A percentile compares a stretch with the other conserved stretches of the same genome.
phyloP scores from a whole-genome alignment of 2,113 vertebrate species.

The Tamias sibiricus region DNA sequence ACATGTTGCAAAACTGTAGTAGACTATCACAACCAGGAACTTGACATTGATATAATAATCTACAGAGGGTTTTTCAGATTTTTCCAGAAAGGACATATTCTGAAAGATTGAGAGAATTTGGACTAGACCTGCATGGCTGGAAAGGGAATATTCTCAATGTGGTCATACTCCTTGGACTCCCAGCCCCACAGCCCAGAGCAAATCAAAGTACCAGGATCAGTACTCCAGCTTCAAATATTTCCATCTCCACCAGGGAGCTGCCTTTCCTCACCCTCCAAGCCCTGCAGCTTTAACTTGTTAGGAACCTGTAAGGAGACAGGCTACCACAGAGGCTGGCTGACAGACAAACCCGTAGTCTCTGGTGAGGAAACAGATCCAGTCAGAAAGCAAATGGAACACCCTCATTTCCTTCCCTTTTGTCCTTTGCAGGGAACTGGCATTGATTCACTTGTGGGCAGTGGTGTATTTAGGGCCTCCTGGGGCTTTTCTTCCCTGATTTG shows the following conservation, averaged over 20 bases:
- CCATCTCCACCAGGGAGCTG: not conserved
- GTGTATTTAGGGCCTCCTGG: not conserved
- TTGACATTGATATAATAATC: not conserved
- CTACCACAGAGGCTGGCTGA: not conserved
- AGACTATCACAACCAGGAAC: slow-evolving; percentile 16
- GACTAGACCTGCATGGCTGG: not conserved
- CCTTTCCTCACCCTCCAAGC: not conserved
- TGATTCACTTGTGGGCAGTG: not conserved
- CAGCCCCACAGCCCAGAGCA: not conserved
- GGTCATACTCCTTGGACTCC: not conserved
- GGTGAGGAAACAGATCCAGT: slow-evolving; percentile 53
- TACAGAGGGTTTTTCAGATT: not conserved
- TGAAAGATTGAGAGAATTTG: slow-evolving; percentile 1
- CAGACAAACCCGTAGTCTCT: not conserved
- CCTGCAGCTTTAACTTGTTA: not conserved
- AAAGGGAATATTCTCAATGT: not conserved
- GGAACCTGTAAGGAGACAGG: not conserved
- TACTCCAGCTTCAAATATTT: not conserved
- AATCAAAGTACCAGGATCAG: not conserved
- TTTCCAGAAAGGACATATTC: not conserved
- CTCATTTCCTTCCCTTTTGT: slow-evolving; percentile 78
- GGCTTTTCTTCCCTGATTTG: not conserved
- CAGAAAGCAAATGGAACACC: slow-evolving; percentile 40
- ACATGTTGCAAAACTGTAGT: not conserved
- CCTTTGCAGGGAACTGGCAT: slow-evolving; percentile 27